Evolutionary conservation across 2,888 invertebrate species (phyloP).

Genomic region (Agrilus mali): DNA sequence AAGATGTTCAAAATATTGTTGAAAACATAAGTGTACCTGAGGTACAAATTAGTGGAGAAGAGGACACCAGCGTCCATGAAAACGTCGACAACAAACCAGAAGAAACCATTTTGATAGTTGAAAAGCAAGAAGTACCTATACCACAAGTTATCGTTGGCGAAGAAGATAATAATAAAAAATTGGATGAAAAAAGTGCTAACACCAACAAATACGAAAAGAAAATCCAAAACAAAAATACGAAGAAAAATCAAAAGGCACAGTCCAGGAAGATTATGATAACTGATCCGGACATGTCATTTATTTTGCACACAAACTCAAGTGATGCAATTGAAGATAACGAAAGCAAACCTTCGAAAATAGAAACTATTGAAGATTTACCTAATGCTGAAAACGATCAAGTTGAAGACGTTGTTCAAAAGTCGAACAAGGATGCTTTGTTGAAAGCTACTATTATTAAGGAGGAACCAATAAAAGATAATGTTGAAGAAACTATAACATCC

Average conservation of each 20-base stretch:
- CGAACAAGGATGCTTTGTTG: neutral
- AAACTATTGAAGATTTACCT: too few species aligned
- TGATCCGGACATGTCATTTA: slow-evolving; percentile 21
- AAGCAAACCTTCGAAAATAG: too few species aligned
- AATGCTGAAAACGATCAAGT: neutral
- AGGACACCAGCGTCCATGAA: slow-evolving; percentile 4
- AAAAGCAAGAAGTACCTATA: neutral
- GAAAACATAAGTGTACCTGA: too few species aligned
- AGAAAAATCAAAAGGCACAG: slow-evolving; percentile 16
- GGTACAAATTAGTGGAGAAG: neutral
- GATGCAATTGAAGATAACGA: too few species aligned
- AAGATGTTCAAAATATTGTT: too few species aligned
- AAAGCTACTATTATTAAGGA: too few species aligned
- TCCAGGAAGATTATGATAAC: slow-evolving; percentile 26
- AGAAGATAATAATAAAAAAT: neutral
- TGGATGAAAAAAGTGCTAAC: slow-evolving; percentile 5
- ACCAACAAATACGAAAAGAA: slow-evolving; percentile 19
- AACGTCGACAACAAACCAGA: slow-evolving; percentile 5
- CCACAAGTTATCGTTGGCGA: neutral
- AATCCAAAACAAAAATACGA: slow-evolving; percentile 13
- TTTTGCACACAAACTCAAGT: too few species aligned
- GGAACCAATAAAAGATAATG: too few species aligned
- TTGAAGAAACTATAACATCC: too few species aligned
- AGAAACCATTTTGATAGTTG: slow-evolving; percentile 5
- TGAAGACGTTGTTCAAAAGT: neutral